Percentiles rank a stretch among this genome's conserved stretches.
These are phyloP conservation scores for Blastobasis adustella DNA, from an alignment of 2,888 invertebrate species.

Conservation along the genomic window DNA sequence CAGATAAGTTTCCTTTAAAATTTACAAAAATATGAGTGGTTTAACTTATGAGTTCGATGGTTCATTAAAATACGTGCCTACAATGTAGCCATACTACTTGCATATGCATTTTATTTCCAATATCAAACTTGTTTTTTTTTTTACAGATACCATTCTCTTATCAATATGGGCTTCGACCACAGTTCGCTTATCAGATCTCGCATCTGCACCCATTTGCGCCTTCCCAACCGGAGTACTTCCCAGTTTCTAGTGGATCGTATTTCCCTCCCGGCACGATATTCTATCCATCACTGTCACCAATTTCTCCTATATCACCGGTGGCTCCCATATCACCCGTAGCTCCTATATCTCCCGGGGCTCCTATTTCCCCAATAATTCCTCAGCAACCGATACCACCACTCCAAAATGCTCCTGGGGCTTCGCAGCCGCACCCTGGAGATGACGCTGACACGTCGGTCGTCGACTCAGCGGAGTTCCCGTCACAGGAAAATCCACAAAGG, in stretches of 20 bases:
- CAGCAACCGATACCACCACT: constrained; percentile 12
- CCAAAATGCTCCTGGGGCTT: constrained; percentile 17
- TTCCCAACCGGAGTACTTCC: constrained; percentile 37
- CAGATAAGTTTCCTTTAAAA: too few relatives aligned
- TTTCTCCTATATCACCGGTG: constrained; percentile 22
- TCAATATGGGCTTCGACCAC: constrained; percentile 38
- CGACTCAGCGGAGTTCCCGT: constrained; percentile 49
- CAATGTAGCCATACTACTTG: too few relatives aligned
- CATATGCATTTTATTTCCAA: too few relatives aligned
- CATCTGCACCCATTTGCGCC: constrained; percentile 32
- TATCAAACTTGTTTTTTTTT: constrained; percentile 5
- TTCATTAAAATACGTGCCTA: too few relatives aligned
- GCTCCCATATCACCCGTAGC: constrained; percentile 19
- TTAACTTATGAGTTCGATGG: too few relatives aligned
- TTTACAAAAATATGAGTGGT: too few relatives aligned
- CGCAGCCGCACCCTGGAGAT: constrained; percentile 31
- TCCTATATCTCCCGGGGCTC: constrained; percentile 18
- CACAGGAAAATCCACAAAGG: constrained; percentile 26
- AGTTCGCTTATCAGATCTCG: constrained; percentile 41
- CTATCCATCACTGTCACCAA: constrained; percentile 32
- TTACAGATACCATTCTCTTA: constrained; percentile 46
- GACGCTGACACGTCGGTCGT: constrained; percentile 55
- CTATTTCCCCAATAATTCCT: constrained; percentile 11
- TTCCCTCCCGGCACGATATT: constrained; percentile 33
- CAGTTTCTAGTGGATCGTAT: constrained; percentile 34